Evolutionary conservation across 2,797 vertebrate genomes (phyloP), one percentile per base, ranked within the genome.

Genomic region (Neopelma chrysocephalum): DNA sequence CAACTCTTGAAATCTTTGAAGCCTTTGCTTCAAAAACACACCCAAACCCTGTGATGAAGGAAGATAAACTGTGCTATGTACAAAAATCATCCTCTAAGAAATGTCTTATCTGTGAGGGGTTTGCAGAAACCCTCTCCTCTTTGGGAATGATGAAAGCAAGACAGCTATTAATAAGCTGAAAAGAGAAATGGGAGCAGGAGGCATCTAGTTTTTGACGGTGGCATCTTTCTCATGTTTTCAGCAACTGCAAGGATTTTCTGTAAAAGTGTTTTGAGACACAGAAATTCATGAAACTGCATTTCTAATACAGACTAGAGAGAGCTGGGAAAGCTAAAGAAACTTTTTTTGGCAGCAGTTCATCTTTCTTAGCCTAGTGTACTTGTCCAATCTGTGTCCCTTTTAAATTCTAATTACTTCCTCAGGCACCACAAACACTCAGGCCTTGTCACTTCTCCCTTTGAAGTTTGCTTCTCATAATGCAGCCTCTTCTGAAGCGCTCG

Each of bases 401-500:
- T 95, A 96, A 96, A 96, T 97, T 96, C 88, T 96, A 96, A 97
- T 97, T 61, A 96, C 96, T 97, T 97, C 95, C 96, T 96, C 78
- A 84, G 84, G 94, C 93, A 93, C 84, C 82, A 80, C 90, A 95
- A 96, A 95, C 91, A 96, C 94, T 96, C 91, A 73, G 84, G 89
- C 90, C 91, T 95, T 96, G 93, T 95, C 95, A 90, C 70, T 93
- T 92, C 34, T 93, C 56, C 82, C 94, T 97, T 97, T 95, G 95
- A 97, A 95, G 96, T 96, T 93, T 83, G 38, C 78, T 92, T 82
- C 83, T 94, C 77, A 94, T 94, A 95, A 94, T 66, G 82, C 82
- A 94, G 92, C 65, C 76, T 92, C 93, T 95, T 96, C 91, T 95
- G 93, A 96, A 93, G 89, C 2, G 3, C 86, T 83, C 53, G 75